These are phyloP conservation scores for Macroglossus sobrinus DNA, from an alignment of 2,113 vertebrate genomes.

Conservation along the genomic window DNA sequence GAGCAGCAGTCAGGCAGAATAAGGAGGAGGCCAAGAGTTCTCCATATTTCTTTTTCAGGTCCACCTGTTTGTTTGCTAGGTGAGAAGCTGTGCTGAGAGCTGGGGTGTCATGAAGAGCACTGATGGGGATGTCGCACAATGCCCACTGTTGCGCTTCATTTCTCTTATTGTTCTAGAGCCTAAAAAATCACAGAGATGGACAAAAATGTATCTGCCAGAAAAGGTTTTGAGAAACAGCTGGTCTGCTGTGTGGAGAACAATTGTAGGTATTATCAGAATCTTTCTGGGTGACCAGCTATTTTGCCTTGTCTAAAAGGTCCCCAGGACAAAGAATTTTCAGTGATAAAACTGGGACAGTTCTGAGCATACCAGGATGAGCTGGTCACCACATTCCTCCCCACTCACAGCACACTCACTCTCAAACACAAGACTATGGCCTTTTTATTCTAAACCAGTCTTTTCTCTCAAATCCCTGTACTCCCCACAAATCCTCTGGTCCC, in stretches of 20 bases:
- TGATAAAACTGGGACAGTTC: neutral
- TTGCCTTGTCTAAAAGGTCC: no score
- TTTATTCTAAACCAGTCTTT: neutral
- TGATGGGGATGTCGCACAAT: no score
- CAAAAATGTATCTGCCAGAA: neutral
- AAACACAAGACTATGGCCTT: rapidly evolving
- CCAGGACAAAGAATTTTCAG: neutral
- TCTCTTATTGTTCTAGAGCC: neutral
- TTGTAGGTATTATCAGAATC: neutral
- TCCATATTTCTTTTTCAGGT: neutral
- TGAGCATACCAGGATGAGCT: neutral
- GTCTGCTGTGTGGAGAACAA: neutral
- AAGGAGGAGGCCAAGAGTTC: neutral
- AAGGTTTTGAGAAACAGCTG: neutral
- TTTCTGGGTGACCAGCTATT: neutral
- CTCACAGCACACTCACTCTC: rapidly evolving
- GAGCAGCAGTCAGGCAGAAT: no score
- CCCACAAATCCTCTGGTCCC: neutral
- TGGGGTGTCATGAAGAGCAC: neutral
- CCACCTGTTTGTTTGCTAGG: neutral
- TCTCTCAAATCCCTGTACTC: neutral
- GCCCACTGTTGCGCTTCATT: neutral
- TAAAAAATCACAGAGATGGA: neutral
- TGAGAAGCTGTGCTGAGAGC: neutral
- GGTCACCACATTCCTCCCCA: rapidly evolving